Base-by-base conservation (phyloP, 2,888 invertebrate species). In the Lasius platythorax region DNA sequence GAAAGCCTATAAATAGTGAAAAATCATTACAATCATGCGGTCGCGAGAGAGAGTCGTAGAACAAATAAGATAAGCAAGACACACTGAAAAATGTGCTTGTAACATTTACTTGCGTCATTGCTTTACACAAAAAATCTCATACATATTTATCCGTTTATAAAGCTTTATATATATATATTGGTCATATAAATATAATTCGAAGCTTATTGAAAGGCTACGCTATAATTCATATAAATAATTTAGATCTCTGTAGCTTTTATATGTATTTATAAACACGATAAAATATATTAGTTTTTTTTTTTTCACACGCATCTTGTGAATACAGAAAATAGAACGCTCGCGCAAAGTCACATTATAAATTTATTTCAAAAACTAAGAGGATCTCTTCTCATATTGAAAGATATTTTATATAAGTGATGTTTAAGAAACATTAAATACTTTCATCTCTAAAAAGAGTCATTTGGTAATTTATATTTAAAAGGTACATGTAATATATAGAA, bases 401-500 rank as follows among this genome's bases (percentile, higher is more conserved):
- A 86, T 85, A 83, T 84, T 37, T 37, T 50, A 50, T 50, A 50
- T 67, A 70, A 85, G 70, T 67, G 50, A 81, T 58, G 79, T 82
- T 50, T 85, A 50, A 73, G 88, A 89, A 82, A 76, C 75, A 85
- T 79, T 76, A 70, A 74, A 74, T 90, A 91, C 87, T 92, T 90
- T 87, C 87, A 87, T 89, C 73, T 84, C 81, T 84, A 90, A 91
- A 92, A 89, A 89, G 85, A 85, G 83, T 90, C 86, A 90, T 78
- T 85, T 79, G 63, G 70, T 82, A 83, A 86, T 87, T 50, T 83
- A 83, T 83, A 83, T 68, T 84, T 82, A 87, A 81, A 89, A 93
- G 90, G 88, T 93, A 91, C 87, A 87, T 72, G 79, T 83, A 90
- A 90, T 89, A 40, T 88, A 76, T 88, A 70, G 79, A 87, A 90